Base-by-base conservation (phyloP, 2,797 vertebrate genomes). In the Chloroceryle amazona region DNA sequence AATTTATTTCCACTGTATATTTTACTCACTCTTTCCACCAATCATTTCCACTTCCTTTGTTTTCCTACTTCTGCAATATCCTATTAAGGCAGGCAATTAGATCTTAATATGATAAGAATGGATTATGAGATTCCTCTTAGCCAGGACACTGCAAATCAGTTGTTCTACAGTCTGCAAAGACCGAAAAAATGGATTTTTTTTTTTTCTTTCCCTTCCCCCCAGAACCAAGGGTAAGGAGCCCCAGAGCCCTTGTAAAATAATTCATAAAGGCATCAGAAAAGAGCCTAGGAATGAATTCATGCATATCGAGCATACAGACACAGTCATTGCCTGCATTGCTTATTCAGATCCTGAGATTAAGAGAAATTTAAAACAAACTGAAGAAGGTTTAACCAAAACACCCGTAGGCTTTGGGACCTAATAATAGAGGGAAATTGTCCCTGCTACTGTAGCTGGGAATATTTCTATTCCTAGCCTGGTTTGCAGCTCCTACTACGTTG, bases 1-100 rank as follows among this genome's bases (percentile, higher is more conserved):
- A 23, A 73, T 68, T 78, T 75, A 88, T 88, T 90, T 94, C 46
- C 4, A 3, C 60, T 89, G 47, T 35, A 28, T 73, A 75, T 91
- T 94, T 92, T 85, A 52, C 35, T 85, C 49, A 79, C 26, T 84
- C 42, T 79, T 85, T 85, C 58, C 44, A 88, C 39, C 63, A 88
- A 60, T 12, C 10, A n/a, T 35, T 84, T 55, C 33, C 70, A 52
- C 54, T 88, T 91, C 42, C 42, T 47, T 82, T 89, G 72, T 72
- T 91, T 95, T 79, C 73, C 66, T 82, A 22, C 29, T 86, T 79
- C 72, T 88, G 33, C 68, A 82, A 23, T 52, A 87, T 57, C 81
- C 72, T 67, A 88, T n/a, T 55, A 79, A 79, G 55, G 29, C 29
- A 75, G 65, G n/a, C 61, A 74, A 81, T 72, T 23, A 65, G 81